A percentile compares a stretch with the other conserved stretches of the same genome.
Conservation (phyloP, 2,888 invertebrate genomes). For the Seira sanloemensis region DNA sequence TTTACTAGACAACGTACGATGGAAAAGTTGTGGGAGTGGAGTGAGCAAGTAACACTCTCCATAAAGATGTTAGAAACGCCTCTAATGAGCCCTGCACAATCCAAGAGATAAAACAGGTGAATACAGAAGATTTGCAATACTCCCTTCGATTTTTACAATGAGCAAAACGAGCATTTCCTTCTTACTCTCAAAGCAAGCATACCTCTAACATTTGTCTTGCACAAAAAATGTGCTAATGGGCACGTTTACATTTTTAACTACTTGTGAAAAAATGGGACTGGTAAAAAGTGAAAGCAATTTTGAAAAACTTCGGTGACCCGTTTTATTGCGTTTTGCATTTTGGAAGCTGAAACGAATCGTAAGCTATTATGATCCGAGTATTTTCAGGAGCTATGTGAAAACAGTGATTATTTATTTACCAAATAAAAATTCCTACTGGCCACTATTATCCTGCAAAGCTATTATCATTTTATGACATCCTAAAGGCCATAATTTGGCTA, state of each 20-base stretch:
- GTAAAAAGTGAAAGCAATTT: slow-evolving; percentile 10
- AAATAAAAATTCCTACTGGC: not conserved
- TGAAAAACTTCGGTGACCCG: not conserved
- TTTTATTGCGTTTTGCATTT: not conserved
- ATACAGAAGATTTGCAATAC: not conserved
- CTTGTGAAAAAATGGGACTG: not conserved
- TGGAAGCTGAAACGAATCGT: not conserved
- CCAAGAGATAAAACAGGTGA: not conserved
- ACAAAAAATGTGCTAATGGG: not conserved
- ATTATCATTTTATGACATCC: not conserved
- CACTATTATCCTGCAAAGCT: not conserved
- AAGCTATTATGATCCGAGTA: not conserved
- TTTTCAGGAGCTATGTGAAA: not conserved
- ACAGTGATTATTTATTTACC: not conserved
- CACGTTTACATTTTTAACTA: not conserved
- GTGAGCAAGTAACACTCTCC: too few species aligned
- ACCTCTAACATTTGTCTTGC: not conserved
- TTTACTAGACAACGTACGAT: too few species aligned
- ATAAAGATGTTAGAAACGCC: too few species aligned
- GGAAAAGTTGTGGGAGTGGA: too few species aligned
- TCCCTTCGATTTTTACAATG: too few species aligned
- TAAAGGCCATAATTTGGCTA: not conserved
- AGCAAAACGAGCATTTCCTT: too few species aligned
- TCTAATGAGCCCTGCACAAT: not conserved
- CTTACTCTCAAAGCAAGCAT: too few species aligned